Evolutionary conservation across 2,113 vertebrate genomes (phyloP), one percentile per base, ranked within the genome.

Genomic region (Tupaia chinensis): DNA sequence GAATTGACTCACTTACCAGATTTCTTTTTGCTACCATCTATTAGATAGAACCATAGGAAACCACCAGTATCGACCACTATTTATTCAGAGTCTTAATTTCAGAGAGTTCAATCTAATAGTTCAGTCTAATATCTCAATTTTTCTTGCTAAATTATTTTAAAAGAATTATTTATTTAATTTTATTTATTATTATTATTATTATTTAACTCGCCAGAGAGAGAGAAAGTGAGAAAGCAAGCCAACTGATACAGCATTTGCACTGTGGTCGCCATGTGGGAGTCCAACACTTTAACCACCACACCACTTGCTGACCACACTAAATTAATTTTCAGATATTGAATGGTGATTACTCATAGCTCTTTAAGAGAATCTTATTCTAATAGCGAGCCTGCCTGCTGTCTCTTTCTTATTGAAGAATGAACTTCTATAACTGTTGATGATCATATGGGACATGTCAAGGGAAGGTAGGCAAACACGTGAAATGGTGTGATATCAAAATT

Each of bases 351-450:
- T 23, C 22, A 88, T 7, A 27, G 6, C 56, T 69, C 66, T 34
- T 74, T n/a, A 70, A 91, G 61, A 87, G 22, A 65, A 69, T 10
- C 10, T 72, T 76, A 10, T 58, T 79, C 17, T 77, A 78, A 60
- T 19, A 77, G 58, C 85, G 23, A 68, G 32, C 56, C n/a, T 13
- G 12, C 5, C 68, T 29, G 1, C 44, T n/a, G 60, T 74, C 16
- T 5, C 16, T 63, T 77, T 81, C 58, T 87, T 86, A 80, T 95
- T 85, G 76, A 98, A 86, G 9, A 82, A 82, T 76, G 91, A 77
- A 44, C 61, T 12, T 32, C 70, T 78, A 0, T 25, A 29, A 10
- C 69, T 87, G 15, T n/a, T 22, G n/a, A 32, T 60, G 32, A n/a
- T 27, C 10, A 72, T 14, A 5, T 82, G n/a, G 44, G 27, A 17